Conservation (phyloP, 2,113 vertebrate species). For the Parotia lawesii region DNA sequence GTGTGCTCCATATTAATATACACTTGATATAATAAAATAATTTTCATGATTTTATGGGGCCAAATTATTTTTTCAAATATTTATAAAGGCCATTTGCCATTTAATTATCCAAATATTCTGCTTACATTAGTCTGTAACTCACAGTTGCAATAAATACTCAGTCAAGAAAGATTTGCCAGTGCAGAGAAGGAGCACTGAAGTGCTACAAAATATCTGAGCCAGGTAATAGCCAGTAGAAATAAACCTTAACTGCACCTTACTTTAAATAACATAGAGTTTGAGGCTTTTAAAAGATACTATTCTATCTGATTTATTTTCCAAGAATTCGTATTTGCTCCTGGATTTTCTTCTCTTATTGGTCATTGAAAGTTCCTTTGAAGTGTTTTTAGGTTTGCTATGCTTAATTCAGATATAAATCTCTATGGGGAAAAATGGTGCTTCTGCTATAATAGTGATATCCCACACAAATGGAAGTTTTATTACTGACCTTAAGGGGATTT, state of each 20-base stretch:
- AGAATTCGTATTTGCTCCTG: neutral
- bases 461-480: neutral
- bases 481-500: neutral
- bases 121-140: neutral
- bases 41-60: neutral
- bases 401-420: neutral
- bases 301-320: neutral
- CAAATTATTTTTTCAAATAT: neutral
- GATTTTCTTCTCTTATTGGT: neutral
- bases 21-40: neutral
- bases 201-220: neutral
- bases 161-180: neutral
- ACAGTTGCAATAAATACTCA: neutral
- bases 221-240: neutral
- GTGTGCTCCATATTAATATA: neutral
- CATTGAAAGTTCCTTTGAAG: neutral
- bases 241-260: neutral
- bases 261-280: neutral
- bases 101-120: neutral
- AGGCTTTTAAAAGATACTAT: neutral
- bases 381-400: neutral
- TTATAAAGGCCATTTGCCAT: neutral
- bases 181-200: neutral
- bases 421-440: neutral
- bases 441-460: neutral